phyloP scores from a whole-genome alignment of 1,140 invertebrate species.

The Orussus abietinus region DNA sequence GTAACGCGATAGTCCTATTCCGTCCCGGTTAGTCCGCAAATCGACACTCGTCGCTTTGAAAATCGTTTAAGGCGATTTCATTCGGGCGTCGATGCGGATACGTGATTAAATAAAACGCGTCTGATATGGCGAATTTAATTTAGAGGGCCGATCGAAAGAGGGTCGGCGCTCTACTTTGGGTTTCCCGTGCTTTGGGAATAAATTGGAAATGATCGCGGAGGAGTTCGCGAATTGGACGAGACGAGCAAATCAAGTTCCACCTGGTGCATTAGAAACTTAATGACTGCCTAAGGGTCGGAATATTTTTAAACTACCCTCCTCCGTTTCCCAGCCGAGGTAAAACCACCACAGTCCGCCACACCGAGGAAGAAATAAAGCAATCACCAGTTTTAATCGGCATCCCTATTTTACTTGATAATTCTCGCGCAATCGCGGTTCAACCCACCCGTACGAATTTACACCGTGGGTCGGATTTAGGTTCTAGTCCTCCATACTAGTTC shows the following conservation, averaged over 20 bases:
- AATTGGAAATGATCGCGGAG: constrained; percentile 45
- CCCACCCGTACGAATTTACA: too few species aligned
- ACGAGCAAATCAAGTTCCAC: constrained; percentile 26
- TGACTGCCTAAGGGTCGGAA: constrained; percentile 12
- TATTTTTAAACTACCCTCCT: too few species aligned
- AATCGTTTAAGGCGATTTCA: constrained; percentile 32
- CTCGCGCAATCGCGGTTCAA: too few species aligned
- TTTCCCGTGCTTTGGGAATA: constrained; percentile 26
- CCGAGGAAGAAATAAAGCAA: too few species aligned
- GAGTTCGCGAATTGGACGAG: constrained; percentile 29
- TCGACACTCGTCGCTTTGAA: constrained; percentile 31
- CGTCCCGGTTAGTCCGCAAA: constrained; percentile 26
- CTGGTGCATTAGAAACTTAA: constrained; percentile 15
- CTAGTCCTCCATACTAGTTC: too few species aligned
- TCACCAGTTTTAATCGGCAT: too few species aligned
- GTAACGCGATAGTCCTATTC: constrained; percentile 23
- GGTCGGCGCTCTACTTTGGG: constrained; percentile 18
- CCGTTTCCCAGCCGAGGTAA: too few species aligned
- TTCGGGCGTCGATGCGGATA: constrained; percentile 19
- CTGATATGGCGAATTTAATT: constrained; percentile 50
- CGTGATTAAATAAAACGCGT: constrained; percentile 50
- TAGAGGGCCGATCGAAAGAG: constrained; percentile 28
- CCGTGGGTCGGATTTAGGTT: too few species aligned
- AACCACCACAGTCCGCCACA: too few species aligned
- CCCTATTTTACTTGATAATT: too few species aligned